phyloP scores from a whole-genome alignment of 2,113 vertebrate genomes.

The Sterrhoptilus dennistouni region DNA sequence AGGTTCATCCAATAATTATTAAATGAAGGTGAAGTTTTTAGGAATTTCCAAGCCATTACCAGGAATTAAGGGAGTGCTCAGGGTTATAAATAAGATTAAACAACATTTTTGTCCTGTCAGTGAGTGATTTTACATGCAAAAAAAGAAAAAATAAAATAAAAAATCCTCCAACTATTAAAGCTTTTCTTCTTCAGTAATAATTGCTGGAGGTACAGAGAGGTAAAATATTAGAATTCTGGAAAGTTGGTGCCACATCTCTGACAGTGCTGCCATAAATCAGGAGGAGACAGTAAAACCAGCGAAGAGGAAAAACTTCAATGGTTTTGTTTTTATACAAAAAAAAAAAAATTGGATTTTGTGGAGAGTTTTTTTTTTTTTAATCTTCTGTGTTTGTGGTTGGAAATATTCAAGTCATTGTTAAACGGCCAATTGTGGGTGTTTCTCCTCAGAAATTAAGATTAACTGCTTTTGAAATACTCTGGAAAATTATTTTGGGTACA shows the following conservation, averaged over 20 bases:
- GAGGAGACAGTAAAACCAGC: slow-evolving; percentile 6
- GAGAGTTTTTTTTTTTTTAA: not conserved
- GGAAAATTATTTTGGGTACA: not conserved
- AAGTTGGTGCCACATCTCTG: not conserved
- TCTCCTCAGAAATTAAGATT: not conserved
- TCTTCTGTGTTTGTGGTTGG: fast-evolving
- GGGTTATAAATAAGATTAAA: not conserved
- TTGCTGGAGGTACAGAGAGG: not conserved
- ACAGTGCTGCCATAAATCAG: slow-evolving; percentile 24
- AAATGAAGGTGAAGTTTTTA: no score
- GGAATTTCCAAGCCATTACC: not conserved
- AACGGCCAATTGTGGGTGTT: not conserved
- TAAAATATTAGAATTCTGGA: not conserved
- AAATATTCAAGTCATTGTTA: not conserved
- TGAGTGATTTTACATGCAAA: not conserved
- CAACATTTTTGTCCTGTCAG: fast-evolving
- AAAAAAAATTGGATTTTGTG: not conserved
- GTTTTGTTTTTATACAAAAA: slow-evolving; percentile 52
- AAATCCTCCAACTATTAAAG: not conserved
- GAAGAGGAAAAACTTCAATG: slow-evolving; percentile 38
- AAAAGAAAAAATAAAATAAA: not conserved
- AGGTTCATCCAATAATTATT: no score
- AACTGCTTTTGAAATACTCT: not conserved
- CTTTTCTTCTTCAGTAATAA: not conserved
- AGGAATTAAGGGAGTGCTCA: not conserved